These are phyloP conservation scores for Lasius platythorax DNA, from an alignment of 2,888 invertebrate genomes.

Conservation along the genomic window DNA sequence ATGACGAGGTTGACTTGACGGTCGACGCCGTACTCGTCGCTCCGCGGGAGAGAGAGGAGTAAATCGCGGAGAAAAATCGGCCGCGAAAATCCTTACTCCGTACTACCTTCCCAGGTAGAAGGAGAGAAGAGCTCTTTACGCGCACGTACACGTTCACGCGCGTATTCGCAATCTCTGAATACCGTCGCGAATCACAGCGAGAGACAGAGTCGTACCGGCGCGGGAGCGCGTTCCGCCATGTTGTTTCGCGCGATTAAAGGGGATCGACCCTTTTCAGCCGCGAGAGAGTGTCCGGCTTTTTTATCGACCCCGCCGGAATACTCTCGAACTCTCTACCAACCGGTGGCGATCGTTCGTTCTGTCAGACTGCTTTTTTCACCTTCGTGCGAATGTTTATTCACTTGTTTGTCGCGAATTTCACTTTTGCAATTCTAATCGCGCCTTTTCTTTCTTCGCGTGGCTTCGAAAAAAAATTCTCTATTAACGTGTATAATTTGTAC, in stretches of 20 bases:
- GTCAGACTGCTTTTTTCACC: not conserved
- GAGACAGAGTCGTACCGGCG: constrained; percentile 21
- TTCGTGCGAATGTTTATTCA: no score
- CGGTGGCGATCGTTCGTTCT: not conserved
- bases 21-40: not conserved
- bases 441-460: not conserved
- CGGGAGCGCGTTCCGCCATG: constrained; percentile 37
- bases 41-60: not conserved
- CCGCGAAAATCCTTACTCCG: not conserved
- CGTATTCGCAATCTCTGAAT: constrained; percentile 14
- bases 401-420: not conserved
- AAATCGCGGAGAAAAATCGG: not conserved
- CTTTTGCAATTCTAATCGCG: no score
- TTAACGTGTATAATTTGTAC: no score
- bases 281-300: not conserved
- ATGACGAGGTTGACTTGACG: not conserved
- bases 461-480: no score
- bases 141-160: not conserved
- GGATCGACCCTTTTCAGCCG: not conserved
- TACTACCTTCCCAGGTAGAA: not conserved
- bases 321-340: not conserved
- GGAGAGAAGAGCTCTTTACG: not conserved
- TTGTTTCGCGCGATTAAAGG: constrained; percentile 9
- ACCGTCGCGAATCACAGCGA: constrained; percentile 20
- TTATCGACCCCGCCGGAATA: constrained; percentile 26